Base-by-base conservation (phyloP, 2,888 invertebrate genomes). In the Leptopilina drosophilae region DNA sequence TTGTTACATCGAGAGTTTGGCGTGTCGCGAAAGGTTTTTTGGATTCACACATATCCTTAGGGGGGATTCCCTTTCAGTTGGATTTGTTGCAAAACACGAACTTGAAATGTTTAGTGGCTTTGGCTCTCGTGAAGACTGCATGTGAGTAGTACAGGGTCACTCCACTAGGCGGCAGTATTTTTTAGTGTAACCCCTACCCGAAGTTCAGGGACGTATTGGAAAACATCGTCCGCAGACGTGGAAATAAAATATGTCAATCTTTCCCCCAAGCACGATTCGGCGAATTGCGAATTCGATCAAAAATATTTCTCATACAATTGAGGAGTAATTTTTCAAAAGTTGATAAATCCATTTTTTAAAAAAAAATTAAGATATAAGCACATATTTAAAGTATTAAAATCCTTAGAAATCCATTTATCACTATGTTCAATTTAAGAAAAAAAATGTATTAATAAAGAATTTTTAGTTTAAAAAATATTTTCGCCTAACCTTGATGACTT, bases 21-120 rank as follows among this genome's bases (percentile, higher is more conserved):
- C 26, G 69, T 26, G 15, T 26, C 12, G 49, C 69, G 26, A 69
- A 53, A 69, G 33, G 9, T 69, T 53, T 69, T 69, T 14, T 20
- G 53, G 14, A 69, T 53, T 69, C 26, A 12, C 49, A 69, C 26
- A 53, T 69, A 53, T 69, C 69, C 53, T 53, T 7, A 8, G 49
- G 53, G 49, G 49, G 49, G 20, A 20, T 67, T 26, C 49, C 67
- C 67, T 67, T 67, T 53, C 20, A 69, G 20, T 53, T 20, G 11
- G 26, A 69, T 69, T 69, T 49, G 69, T 69, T 14, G 69, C 49
- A 69, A 69, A 69, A 69, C 69, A 49, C 69, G 53, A 53, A 53
- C 69, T 69, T 46, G 20, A 5, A 49, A 53, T 69, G 69, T 69
- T 69, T 20, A 69, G 53, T 69, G 69, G 69, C 69, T 53, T 69